phyloP scores from a whole-genome alignment of 2,113 vertebrate species.

The Vanacampus margaritifer region DNA sequence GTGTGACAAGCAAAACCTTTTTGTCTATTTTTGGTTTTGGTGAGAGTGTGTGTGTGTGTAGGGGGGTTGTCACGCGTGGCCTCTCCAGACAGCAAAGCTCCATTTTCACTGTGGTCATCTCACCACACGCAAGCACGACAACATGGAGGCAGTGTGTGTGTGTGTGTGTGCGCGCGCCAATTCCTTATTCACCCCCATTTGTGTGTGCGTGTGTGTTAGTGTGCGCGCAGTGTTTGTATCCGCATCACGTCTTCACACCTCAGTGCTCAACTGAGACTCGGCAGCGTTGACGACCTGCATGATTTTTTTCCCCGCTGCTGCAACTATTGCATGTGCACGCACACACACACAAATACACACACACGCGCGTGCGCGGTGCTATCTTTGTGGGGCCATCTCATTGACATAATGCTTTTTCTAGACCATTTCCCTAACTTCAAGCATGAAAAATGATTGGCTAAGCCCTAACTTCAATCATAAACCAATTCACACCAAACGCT shows the following conservation, averaged over 20 bases:
- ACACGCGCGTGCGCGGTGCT: too few species aligned
- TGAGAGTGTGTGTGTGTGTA: not conserved
- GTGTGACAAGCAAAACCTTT: too few species aligned
- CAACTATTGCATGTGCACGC: not conserved
- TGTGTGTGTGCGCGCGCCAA: not conserved
- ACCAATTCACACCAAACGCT: too few species aligned
- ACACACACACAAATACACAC: too few species aligned
- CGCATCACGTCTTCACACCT: conserved; percentile 1
- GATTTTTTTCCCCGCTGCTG: not conserved
- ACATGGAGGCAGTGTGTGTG: not conserved
- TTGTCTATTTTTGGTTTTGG: too few species aligned
- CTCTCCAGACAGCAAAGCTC: not conserved
- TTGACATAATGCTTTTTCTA: too few species aligned
- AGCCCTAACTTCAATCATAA: too few species aligned
- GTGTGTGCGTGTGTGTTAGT: too few species aligned
- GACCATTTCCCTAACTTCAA: too few species aligned
- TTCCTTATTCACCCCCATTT: not conserved
- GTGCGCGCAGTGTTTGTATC: not conserved
- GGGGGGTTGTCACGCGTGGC: not conserved
- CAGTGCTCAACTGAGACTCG: not conserved
- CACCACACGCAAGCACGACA: not conserved
- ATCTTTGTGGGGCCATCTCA: too few species aligned
- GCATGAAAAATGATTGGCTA: too few species aligned
- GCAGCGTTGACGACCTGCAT: not conserved
- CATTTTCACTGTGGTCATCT: conserved; percentile 4